Evolutionary conservation across 2,888 invertebrate genomes (phyloP), one percentile per base, ranked within the genome.

Genomic region (Shargacucullia verbasci): DNA sequence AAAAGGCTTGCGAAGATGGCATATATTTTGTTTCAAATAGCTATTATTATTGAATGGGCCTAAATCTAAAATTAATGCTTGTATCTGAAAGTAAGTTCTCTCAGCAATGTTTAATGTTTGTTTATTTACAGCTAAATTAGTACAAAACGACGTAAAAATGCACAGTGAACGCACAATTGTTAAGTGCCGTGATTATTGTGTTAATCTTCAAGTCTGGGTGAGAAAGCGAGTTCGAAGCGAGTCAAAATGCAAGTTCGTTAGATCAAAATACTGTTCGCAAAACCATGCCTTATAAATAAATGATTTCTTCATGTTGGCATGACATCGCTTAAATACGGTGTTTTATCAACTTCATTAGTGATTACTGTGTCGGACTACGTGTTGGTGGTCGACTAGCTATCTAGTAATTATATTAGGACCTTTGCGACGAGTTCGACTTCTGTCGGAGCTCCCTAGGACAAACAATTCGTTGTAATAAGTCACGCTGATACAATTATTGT

Each of bases 281-380:
- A 89, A 90, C 88, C 91, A 91, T 91, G 90, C 91, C 89, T 91
- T 90, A 91, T 49, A 82, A 49, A 68, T 65, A 79, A 31, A 70
- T 70, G 41, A 47, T 20, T 53, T 33, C 11, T 55, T 41, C 59
- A n/a, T 78, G 90, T 92, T 92, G 92, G 92, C 90, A 90, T 91
- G 91, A 92, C 92, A 92, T 92, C 90, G 90, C 84, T 70, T 58
- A 56, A 33, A 37, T 63, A 68, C 66, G 47, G 71, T 73, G 80
- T 61, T 65, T 63, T 62, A 61, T 66, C 47, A 59, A 71, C 50
- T 59, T 44, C 55, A 31, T 48, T 43, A 31, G 59, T 77, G 74
- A 68, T 59, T 64, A 73, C 72, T 65, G 70, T 62, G 66, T 60
- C 65, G 54, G 35, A 71, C 12, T 59, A 78, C 72, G 82, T 83